Base-by-base conservation (phyloP, 1,140 invertebrate species). In the Tetramorium alpestre region DNA sequence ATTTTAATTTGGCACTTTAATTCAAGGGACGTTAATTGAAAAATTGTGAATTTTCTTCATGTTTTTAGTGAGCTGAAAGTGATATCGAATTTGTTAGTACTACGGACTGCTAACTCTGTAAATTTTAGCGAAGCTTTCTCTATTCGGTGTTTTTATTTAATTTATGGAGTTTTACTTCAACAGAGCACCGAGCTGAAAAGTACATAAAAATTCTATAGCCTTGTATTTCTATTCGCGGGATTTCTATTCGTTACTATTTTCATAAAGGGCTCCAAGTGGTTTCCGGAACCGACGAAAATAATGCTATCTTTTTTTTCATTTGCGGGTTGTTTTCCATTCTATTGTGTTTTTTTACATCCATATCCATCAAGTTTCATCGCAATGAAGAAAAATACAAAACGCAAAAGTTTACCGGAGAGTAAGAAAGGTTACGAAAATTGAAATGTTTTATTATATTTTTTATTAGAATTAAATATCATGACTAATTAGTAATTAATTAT, bases 191-290 rank as follows among this genome's bases (percentile, higher is more conserved):
- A 58, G 67, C 16, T 82, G 80, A 60, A 82, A 58, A 58, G 41
- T 18, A 18, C n/a, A 18, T 38, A 58, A 82, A 73, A 82, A 72
- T 58, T 58, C 8, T 5, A 70, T 28, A 8, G 33, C 3, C 64
- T 70, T 82, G 28, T 47, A 54, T 73, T 70, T 58, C 65, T 72
- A 72, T 73, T 33, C 11, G 11, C 51, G 18, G 33, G 38, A 47
- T 22, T 22, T 22, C 22, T 22, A 13, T 58, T 81, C 5, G 13
- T 16, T 41, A 8, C 51, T 82, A 47, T 82, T 82, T 82, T 70
- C 51, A 81, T 82, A 73, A 82, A 82, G 44, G 18, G 16, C 16
- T 73, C n/a, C 41, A 72, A 82, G 80, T 82, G 80, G 41, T 82
- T 82, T 82, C 25, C 47, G 4, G 18, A 82, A 72, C 11, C 28